Evolutionary conservation across 2,113 vertebrate genomes (phyloP), one percentile per base, ranked within the genome.

Genomic region (Anolis sagrei): DNA sequence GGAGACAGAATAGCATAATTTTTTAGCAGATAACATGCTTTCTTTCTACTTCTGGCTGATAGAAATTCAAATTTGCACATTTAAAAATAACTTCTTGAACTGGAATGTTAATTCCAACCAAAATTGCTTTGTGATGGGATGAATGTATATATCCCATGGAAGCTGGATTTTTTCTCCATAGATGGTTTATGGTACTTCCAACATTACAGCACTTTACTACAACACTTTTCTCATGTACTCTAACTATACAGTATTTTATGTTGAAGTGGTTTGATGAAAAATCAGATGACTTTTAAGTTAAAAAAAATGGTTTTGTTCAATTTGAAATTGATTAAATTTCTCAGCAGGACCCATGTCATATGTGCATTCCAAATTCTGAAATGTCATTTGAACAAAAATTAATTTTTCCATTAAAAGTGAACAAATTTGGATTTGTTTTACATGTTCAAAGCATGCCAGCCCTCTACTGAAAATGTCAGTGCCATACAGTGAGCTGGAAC

Each of bases 241-340:
- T 83, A 72, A 64, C 27, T 27, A 64, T 48, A 29, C 5, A 62
- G 75, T 34, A 75, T 75, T 74, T 75, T 83, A 83, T 75, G 34
- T 9, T 32, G 44, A 18, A 73, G 54, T 64, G 69, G 92, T 89
- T 86, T 74, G 39, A 78, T 92, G 72, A 90, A 73, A 87, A 81
- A 79, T 85, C 90, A 89, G 85, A 48, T 36, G 39, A 58, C 3
- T n/a, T 85, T 73, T 85, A 86, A 89, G 91, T 79, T n/a, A n/a
- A n/a, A 14, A 62, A 73, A 74, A 79, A 58, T 58, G 76, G 27
- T 73, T 80, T 7, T 34, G 9, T 86, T 86, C 54, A 74, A 49
- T 72, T 64, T 61, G 36, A 86, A 86, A 86, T 27, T 73, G 70
- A 80, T 79, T 74, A 80, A 49, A 68, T 79, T 85, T 85, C 51